Conservation (phyloP, 2,113 vertebrate species). For the Phyllopteryx taeniolatus region DNA sequence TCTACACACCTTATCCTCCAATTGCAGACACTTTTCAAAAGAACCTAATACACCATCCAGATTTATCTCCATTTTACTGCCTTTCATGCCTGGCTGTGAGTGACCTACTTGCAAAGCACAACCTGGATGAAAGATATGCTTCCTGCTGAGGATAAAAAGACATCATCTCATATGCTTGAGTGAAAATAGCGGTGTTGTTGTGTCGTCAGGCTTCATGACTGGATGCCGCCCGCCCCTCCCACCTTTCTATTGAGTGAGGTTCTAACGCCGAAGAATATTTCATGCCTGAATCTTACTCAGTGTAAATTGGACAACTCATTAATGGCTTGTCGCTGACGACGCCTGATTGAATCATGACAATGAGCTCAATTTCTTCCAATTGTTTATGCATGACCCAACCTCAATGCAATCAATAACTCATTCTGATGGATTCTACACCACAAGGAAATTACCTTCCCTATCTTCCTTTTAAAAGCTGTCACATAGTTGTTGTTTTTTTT, state of each 20-base stretch:
- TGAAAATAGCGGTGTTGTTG: constrained; percentile 12
- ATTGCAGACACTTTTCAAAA: constrained; percentile 41
- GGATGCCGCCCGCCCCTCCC: background rate
- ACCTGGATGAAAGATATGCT: constrained; percentile 23
- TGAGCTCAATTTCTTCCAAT: constrained; percentile 25
- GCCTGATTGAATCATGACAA: constrained; percentile 37
- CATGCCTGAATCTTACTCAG: constrained; percentile 36
- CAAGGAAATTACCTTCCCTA: constrained; percentile 29
- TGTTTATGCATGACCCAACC: constrained; percentile 38
- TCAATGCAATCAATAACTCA: constrained; percentile 47
- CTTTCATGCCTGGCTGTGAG: constrained; percentile 21
- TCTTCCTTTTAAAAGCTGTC: background rate
- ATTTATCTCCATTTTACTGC: constrained; percentile 41
- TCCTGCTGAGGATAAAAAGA: constrained; percentile 20
- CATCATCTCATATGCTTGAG: background rate
- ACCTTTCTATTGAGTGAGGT: background rate
- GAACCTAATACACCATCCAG: constrained; percentile 21
- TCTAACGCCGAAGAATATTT: constrained; percentile 19
- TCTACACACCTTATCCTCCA: constrained; percentile 53
- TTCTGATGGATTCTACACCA: constrained; percentile 24
- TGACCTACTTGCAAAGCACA: constrained; percentile 45
- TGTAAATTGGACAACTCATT: constrained; percentile 46
- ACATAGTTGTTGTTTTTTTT: too few species aligned
- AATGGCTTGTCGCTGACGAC: constrained; percentile 27
- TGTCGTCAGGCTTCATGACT: constrained; percentile 4